A percentile compares a stretch with the other conserved stretches of the same genome.
These are phyloP conservation scores for Micromussa lordhowensis DNA, from an alignment of 92 coral and sea anemone species.

Conservation along the genomic window DNA sequence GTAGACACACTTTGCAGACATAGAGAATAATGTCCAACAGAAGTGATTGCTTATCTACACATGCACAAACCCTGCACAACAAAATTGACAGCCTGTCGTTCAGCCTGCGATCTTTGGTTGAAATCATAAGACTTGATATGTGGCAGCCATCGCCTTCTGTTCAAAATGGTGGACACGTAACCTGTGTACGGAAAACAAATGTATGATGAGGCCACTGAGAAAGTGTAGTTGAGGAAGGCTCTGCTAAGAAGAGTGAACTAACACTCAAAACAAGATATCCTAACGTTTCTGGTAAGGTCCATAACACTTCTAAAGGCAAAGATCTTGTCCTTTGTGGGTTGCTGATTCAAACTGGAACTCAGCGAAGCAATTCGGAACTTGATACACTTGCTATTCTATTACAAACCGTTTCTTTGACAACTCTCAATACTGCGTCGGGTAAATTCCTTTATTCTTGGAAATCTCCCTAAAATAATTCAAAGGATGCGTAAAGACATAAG, in stretches of 20 bases:
- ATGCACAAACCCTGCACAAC: slow-evolving; percentile 85
- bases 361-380: background rate
- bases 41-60: background rate
- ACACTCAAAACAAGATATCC: too few relatives aligned
- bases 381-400: background rate
- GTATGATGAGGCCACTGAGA: background rate
- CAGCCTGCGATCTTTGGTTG: slow-evolving; percentile 82
- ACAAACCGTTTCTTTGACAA: slow-evolving; percentile 79
- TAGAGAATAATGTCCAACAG: background rate
- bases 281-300: too few relatives aligned
- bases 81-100: slow-evolving; percentile 95
- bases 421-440: slow-evolving; percentile 74
- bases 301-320: too few relatives aligned
- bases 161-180: slow-evolving; percentile 75
- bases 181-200: slow-evolving; percentile 46
- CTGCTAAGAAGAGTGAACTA: too few relatives aligned
- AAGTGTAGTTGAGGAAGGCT: too few relatives aligned
- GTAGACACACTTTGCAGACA: background rate
- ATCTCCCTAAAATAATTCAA: slow-evolving; percentile 56
- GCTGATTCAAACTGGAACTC: background rate
- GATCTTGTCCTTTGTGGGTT: too few relatives aligned
- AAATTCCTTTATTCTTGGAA: slow-evolving; percentile 80
- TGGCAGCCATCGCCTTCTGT: slow-evolving; percentile 83
- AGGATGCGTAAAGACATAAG: background rate
- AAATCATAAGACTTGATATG: slow-evolving; percentile 79